Conservation (phyloP, 2,797 vertebrate species). For the Amphiprion clarkii region DNA sequence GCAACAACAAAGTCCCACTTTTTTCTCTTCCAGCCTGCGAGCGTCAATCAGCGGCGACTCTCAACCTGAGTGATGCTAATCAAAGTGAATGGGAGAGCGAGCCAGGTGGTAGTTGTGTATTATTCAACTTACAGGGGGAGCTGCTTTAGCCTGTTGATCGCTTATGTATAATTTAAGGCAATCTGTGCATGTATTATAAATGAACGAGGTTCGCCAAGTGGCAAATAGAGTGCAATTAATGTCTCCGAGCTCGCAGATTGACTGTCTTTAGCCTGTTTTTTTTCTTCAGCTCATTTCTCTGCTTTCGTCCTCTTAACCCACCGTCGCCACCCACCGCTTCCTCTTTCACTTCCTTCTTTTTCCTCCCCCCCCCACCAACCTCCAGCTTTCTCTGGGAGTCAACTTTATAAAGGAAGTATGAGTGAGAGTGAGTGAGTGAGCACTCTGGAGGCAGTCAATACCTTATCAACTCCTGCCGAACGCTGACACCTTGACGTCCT, state of each 20-base stretch:
- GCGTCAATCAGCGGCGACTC: conserved; percentile 67
- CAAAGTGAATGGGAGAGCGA: conserved; percentile 71
- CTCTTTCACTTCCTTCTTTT: conserved; percentile 53
- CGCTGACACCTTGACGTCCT: conserved; percentile 89
- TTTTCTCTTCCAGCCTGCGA: conserved; percentile 20
- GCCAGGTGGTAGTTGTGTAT: conserved; percentile 76
- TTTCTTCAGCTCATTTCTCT: conserved; percentile 56
- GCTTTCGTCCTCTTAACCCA: conserved; percentile 53
- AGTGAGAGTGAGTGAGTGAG: conserved; percentile 76
- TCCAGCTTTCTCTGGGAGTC: conserved; percentile 82
- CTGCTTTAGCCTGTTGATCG: conserved; percentile 77
- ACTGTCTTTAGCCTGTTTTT: conserved; percentile 73
- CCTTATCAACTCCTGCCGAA: conserved; percentile 87
- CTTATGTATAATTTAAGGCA: conserved; percentile 77
- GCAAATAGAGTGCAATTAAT: conserved; percentile 76
- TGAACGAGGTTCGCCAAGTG: conserved; percentile 63
- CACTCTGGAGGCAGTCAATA: conserved; percentile 86
- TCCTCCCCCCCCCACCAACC: conserved; percentile 63
- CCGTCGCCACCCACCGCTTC: not conserved
- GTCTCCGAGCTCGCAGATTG: conserved; percentile 55
- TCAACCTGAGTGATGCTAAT: conserved; percentile 64
- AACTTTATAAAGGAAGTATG: conserved; percentile 82
- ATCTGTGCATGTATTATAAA: conserved; percentile 78
- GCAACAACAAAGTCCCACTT: conserved; percentile 27
- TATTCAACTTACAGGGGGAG: conserved; percentile 70